Conservation (phyloP, 2,797 vertebrate species). For the Pogonophryne albipinna region DNA sequence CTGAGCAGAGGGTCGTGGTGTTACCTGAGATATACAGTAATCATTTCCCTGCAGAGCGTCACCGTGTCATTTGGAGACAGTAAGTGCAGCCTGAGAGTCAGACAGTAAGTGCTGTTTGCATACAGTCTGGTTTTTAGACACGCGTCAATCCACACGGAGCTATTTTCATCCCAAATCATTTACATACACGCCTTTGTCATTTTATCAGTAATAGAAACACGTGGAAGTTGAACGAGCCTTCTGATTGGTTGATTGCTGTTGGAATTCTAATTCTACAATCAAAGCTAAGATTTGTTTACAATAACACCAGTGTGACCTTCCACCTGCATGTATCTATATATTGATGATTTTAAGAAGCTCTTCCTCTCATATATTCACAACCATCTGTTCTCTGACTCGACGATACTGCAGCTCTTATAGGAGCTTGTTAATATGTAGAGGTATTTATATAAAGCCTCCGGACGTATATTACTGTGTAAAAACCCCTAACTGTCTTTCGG, state of each 20-base stretch:
- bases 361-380: background rate
- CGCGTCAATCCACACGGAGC: slow-evolving; percentile 18
- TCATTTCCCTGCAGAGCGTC: slow-evolving; percentile 63
- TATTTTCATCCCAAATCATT: no score
- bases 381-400: background rate
- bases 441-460: slow-evolving; percentile 14
- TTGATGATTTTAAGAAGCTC: no score
- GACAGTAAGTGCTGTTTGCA: slow-evolving; percentile 83
- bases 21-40: slow-evolving; percentile 44
- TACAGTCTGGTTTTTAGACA: slow-evolving; percentile 48
- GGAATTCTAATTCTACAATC: no score
- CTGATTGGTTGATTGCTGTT: no score
- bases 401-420: background rate
- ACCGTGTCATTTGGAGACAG: slow-evolving; percentile 64
- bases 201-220: no score
- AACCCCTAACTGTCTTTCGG: background rate
- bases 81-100: slow-evolving; percentile 75
- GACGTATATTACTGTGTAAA: slow-evolving; percentile 15
- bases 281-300: no score
- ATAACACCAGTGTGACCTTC: no score
- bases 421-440: background rate
- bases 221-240: no score
- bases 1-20: slow-evolving; percentile 12
- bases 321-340: no score
- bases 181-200: no score